Evolutionary conservation across 64 coral and sea anemone genomes (phyloP).

Genomic region (Montipora capricornis): DNA sequence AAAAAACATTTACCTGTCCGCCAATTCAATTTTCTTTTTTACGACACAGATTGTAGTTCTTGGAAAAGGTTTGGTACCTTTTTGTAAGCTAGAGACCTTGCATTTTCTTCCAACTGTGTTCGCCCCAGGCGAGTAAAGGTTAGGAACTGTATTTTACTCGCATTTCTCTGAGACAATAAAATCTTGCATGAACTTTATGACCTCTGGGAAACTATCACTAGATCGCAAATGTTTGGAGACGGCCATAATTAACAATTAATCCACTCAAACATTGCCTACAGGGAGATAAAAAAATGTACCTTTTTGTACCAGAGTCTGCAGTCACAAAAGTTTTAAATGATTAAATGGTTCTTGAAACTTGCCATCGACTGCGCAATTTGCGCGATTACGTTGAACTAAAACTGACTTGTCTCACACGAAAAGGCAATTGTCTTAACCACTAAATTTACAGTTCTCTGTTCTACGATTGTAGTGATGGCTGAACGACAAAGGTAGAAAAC

Average conservation of each 20-base stretch:
- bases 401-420: not conserved
- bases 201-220: constrained; percentile 29
- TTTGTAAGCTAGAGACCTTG: not conserved
- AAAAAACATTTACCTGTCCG: not conserved
- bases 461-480: not conserved
- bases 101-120: not conserved
- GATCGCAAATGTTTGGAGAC: constrained; percentile 25
- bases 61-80: not conserved
- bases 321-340: not conserved
- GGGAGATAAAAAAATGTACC: constrained; percentile 1
- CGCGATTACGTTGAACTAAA: not conserved
- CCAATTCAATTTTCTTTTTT: not conserved
- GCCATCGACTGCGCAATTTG: not conserved
- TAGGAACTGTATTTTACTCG: not conserved
- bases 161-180: not conserved
- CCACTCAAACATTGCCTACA: not conserved
- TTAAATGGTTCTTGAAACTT: not conserved
- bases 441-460: constrained; percentile 2
- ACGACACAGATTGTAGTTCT: not conserved
- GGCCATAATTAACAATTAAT: constrained; percentile 44
- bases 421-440: not conserved
- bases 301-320: not conserved
- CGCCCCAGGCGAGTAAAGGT: not conserved
- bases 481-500: not conserved
- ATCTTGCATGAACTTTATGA: not conserved